Conservation (phyloP, 2,888 invertebrate genomes). For the Pseudococcus longispinus region DNA sequence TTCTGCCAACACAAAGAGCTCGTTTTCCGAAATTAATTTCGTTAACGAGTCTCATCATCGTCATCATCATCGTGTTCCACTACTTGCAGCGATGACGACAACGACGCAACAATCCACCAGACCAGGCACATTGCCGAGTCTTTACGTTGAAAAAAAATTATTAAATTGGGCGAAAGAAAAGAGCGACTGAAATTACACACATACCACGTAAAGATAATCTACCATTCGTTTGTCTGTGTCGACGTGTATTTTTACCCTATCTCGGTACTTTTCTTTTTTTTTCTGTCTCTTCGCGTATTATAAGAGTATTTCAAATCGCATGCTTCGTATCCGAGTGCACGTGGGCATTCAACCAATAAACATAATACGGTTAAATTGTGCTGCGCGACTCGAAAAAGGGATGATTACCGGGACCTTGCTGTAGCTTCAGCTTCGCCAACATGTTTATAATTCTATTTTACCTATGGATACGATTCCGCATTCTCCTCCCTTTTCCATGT, state of each 20-base stretch:
- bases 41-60: neutral
- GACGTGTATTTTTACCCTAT: neutral
- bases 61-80: neutral
- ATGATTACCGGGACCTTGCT: neutral
- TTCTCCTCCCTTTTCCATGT: neutral
- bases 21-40: slow-evolving; percentile 4
- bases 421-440: neutral
- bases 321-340: neutral
- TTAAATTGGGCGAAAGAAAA: slow-evolving; percentile 21
- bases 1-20: neutral
- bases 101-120: neutral
- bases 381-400: slow-evolving; percentile 4
- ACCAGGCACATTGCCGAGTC: neutral
- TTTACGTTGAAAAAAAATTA: neutral
- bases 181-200: slow-evolving; percentile 27
- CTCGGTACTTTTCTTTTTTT: neutral
- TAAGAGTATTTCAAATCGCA: neutral
- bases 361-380: slow-evolving; percentile 16
- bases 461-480: neutral
- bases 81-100: neutral
- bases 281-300: neutral
- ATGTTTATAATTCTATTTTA: slow-evolving; percentile 23
- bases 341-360: slow-evolving; percentile 9
- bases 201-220: neutral
- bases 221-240: neutral